A percentile compares a stretch with the other conserved stretches of the same genome.
Evolutionary conservation across 2,113 vertebrate species (phyloP).

Genomic region (Anoura caudifer): DNA sequence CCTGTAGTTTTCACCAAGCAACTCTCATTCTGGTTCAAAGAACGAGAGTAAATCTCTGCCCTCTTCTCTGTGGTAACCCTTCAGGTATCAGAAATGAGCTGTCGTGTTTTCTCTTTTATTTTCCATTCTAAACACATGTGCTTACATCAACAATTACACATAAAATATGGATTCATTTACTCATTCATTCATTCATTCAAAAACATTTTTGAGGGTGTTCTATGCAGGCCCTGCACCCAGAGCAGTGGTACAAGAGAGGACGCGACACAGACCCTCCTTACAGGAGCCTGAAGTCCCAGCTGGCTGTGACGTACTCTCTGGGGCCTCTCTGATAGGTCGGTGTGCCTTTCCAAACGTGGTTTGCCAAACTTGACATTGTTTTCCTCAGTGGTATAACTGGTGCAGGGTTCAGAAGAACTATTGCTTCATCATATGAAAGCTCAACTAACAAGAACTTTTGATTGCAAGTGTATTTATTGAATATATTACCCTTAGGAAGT

Average conservation of each 20-base stretch:
- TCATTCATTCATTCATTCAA: neutral
- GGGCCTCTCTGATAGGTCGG: neutral
- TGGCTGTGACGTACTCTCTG: neutral
- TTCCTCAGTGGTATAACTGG: neutral
- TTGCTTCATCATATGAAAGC: neutral
- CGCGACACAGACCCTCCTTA: neutral
- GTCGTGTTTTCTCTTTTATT: neutral
- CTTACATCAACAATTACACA: neutral
- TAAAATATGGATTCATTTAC: neutral
- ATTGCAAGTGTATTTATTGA: too few species aligned
- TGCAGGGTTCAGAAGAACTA: neutral
- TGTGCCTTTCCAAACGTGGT: neutral
- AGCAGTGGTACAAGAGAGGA: neutral
- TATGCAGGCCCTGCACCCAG: neutral
- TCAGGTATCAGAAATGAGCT: neutral
- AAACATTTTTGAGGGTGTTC: neutral
- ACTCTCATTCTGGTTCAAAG: neutral
- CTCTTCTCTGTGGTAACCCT: neutral
- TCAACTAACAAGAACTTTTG: neutral
- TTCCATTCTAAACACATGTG: neutral
- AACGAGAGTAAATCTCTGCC: neutral
- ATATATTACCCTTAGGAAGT: neutral
- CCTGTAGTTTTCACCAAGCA: neutral
- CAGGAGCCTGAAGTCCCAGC: neutral
- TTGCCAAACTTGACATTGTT: neutral